Percentiles rank a stretch among this genome's conserved stretches.
Evolutionary conservation across 1,140 invertebrate genomes (phyloP).

Genomic region (Oncopeltus fasciatus): DNA sequence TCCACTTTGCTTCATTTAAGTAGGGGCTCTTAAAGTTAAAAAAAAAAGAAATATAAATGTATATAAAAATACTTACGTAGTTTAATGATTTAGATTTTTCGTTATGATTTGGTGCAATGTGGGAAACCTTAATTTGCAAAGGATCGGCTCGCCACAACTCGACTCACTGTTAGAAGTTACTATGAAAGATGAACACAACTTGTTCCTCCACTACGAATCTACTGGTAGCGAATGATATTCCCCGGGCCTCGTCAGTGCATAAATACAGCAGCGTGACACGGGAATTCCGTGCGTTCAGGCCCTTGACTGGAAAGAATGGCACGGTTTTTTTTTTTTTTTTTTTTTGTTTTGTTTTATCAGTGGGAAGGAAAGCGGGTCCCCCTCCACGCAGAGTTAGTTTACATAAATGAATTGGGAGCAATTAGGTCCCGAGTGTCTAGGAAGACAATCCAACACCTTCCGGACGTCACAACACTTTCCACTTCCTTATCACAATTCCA

Average conservation of each 20-base stretch:
- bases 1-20: too few species aligned
- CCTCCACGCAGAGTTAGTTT: neutral
- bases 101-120: neutral
- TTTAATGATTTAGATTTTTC: neutral
- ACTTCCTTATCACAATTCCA: too few species aligned
- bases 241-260: neutral
- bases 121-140: neutral
- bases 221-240: neutral
- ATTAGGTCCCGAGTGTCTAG: neutral
- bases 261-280: slow-evolving; percentile 1
- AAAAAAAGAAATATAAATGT: too few species aligned
- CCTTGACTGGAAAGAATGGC: slow-evolving; percentile 2
- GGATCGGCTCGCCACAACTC: neutral
- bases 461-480: too few species aligned
- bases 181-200: too few species aligned
- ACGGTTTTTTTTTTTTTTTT: neutral
- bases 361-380: neutral
- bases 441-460: too few species aligned
- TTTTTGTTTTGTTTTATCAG: neutral
- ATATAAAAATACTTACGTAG: too few species aligned
- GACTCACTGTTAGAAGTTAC: neutral
- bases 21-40: too few species aligned
- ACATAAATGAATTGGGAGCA: neutral
- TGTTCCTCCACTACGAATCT: neutral
- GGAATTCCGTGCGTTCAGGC: slow-evolving; percentile 6